Conservation (phyloP, 1,140 invertebrate species). For the Lasioglossum baleicum region DNA sequence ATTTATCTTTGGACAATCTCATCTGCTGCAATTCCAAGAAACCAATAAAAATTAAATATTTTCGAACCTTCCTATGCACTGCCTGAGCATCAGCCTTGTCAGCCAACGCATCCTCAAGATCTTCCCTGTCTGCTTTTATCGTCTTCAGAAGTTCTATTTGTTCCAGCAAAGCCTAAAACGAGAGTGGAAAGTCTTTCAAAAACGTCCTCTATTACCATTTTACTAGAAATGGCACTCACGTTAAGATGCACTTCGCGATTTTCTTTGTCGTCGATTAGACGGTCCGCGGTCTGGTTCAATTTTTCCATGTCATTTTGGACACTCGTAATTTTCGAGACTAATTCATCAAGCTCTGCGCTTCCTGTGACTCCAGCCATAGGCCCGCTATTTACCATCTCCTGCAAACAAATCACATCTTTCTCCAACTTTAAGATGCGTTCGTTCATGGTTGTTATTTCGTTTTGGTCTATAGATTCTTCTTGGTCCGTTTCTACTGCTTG, state of each 20-base stretch:
- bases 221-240: neutral
- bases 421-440: constrained; percentile 66
- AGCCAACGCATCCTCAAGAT: constrained; percentile 84
- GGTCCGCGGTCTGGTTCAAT: constrained; percentile 65
- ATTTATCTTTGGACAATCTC: too few relatives aligned
- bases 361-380: neutral
- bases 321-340: constrained; percentile 68
- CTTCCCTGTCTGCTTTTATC: constrained; percentile 84
- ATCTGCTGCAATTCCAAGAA: too few relatives aligned
- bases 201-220: too few relatives aligned
- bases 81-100: constrained; percentile 85
- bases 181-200: neutral
- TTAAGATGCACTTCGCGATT: constrained; percentile 56
- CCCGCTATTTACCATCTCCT: constrained; percentile 63
- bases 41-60: neutral
- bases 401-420: constrained; percentile 53
- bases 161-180: constrained; percentile 76
- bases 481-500: constrained; percentile 34
- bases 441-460: constrained; percentile 58
- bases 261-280: constrained; percentile 72
- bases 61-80: constrained; percentile 82
- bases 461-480: constrained; percentile 62
- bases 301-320: constrained; percentile 74
- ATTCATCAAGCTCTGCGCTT: constrained; percentile 54
- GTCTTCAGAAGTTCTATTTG: constrained; percentile 81